These are phyloP conservation scores for Bombus balteatus DNA, from an alignment of 1,140 invertebrate species.

Conservation along the genomic window DNA sequence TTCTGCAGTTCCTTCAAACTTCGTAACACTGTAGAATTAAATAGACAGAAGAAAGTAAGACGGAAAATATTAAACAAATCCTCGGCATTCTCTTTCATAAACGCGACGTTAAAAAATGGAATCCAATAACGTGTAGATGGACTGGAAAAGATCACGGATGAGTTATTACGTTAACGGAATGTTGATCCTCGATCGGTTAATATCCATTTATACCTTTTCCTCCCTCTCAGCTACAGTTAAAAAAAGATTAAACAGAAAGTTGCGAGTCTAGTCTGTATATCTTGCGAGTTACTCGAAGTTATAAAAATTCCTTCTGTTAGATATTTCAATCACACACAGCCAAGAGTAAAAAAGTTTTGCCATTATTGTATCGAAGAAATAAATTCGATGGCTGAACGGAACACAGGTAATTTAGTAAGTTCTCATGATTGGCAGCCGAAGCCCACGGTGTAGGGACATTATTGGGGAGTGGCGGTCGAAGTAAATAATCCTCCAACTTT, in stretches of 20 bases:
- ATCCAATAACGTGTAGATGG: too few relatives aligned
- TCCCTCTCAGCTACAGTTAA: neutral
- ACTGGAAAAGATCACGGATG: too few relatives aligned
- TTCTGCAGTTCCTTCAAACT: neutral
- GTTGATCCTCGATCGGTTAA: neutral
- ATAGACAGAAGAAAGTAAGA: too few relatives aligned
- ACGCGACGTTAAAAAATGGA: too few relatives aligned
- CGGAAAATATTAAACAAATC: too few relatives aligned
- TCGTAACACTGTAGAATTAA: neutral
- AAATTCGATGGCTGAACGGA: constrained; percentile 35
- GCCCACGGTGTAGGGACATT: neutral
- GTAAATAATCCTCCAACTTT: constrained; percentile 67
- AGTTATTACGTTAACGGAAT: too few relatives aligned
- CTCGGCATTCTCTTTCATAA: too few relatives aligned
- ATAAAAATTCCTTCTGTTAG: neutral
- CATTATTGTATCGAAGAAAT: constrained; percentile 35
- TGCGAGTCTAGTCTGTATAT: neutral
- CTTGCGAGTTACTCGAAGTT: neutral
- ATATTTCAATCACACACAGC: neutral
- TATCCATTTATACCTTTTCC: neutral
- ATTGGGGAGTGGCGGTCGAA: neutral
- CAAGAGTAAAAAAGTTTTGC: constrained; percentile 1
- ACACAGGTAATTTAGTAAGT: constrained; percentile 65
- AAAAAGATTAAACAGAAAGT: neutral
- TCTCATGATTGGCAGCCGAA: constrained; percentile 67